Evolutionary conservation across 2,797 vertebrate species (phyloP).

Genomic region (Mus caroli): DNA sequence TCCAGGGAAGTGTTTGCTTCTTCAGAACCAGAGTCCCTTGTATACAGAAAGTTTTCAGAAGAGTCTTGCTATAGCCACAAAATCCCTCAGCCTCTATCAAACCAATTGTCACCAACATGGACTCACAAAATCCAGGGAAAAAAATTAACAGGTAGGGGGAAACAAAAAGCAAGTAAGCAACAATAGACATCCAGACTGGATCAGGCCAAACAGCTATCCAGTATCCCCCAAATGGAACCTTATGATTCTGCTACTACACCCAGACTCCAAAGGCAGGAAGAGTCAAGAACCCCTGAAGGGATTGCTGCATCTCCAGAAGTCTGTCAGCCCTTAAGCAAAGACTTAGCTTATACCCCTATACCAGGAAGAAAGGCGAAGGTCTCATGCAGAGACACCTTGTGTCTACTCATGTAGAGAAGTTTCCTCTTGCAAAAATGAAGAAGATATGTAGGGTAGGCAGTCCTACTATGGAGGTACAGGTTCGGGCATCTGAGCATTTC

Average conservation of each 20-base stretch:
- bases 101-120: neutral
- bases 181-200: rapidly evolving
- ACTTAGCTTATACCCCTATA: neutral
- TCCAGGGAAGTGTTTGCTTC: neutral
- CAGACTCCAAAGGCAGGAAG: neutral
- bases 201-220: neutral
- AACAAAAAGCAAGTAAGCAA: too few species aligned
- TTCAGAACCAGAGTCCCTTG: too few species aligned
- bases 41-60: neutral
- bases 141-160: neutral
- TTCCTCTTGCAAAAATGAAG: neutral
- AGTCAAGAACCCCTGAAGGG: too few species aligned
- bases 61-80: neutral
- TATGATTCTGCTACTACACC: neutral
- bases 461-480: too few species aligned
- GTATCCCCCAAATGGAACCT: too few species aligned
- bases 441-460: neutral
- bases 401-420: neutral
- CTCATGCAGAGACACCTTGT: neutral
- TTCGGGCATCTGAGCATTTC: too few species aligned
- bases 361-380: neutral
- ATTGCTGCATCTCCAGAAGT: neutral
- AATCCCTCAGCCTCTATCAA: neutral
- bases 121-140: neutral
- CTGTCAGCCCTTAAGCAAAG: neutral